A percentile compares a stretch with the other conserved stretches of the same genome.
Evolutionary conservation across 2,888 invertebrate genomes (phyloP).

Genomic region (Parasteatoda lunata): DNA sequence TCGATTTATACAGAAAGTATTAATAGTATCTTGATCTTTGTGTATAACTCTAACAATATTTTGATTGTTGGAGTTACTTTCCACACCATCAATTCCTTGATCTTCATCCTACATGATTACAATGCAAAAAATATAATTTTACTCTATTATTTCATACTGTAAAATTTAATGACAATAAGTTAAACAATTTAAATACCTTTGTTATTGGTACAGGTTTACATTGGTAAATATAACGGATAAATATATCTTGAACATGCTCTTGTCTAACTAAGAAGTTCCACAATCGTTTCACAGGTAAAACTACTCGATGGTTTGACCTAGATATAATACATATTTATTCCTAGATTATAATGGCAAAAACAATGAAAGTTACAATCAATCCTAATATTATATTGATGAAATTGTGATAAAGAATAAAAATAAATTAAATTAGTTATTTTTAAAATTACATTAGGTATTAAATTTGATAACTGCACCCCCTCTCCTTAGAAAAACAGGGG

Average conservation of each 20-base stretch:
- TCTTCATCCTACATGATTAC: constrained; percentile 21
- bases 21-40: constrained; percentile 98
- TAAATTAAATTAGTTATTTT: no score
- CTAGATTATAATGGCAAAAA: no score
- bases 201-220: constrained; percentile 60
- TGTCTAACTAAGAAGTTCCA: constrained; percentile 96
- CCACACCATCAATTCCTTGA: constrained; percentile 22
- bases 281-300: constrained; percentile 79
- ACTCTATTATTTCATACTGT: no score
- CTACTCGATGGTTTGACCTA: constrained; percentile 70
- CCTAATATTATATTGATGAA: no score
- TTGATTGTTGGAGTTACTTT: constrained; percentile 72
- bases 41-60: constrained; percentile 97
- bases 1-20: constrained; percentile 96
- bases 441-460: no score
- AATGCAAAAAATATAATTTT: no score
- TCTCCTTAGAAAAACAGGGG: no score
- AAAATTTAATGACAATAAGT: neutral
- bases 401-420: no score
- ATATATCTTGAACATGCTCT: constrained; percentile 93
- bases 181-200: neutral
- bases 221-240: constrained; percentile 92
- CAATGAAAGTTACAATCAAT: no score
- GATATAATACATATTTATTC: neutral
- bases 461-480: no score